Base-by-base conservation (phyloP, 1,140 invertebrate genomes). In the Euura lappo region DNA sequence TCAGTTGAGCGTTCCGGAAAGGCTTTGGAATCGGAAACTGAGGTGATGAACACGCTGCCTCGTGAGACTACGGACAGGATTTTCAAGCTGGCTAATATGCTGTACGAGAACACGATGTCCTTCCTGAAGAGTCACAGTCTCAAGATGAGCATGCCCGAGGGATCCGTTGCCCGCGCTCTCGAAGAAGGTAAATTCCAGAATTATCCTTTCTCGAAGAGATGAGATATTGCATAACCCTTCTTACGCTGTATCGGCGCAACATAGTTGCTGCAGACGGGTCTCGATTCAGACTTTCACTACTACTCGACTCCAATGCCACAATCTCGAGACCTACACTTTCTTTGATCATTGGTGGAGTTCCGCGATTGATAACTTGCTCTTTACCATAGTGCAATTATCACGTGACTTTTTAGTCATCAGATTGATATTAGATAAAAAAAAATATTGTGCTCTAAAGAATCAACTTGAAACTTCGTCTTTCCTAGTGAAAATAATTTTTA, bases 81-180 rank as follows among this genome's bases (percentile, higher is more conserved):
- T 10, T 80, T 89, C 13, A 87, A 89, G 44, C 78, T 93, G 2
- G 74, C 89, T 2, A 89, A 88, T 51, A 84, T 91, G 85, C 79
- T 92, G 43, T 85, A 90, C 45, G 88, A 91, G 68, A 88, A 89
- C 2, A 85, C 82, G 2, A 75, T 88, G 28, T 86, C 89, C 5
- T 92, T 93, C 80, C 78, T 92, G 42, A 84, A 89, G 76, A 88
- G 85, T 44, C 91, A 92, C 83, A 91, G 88, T 74, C 77, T 93
- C 76, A 91, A 91, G 80, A 79, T 93, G 74, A 90, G 90, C 79
- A 74, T 91, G 67, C 89, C 91, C 46, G 82, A 90, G 66, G 87
- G 87, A 73, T 83, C 89, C 8, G 81, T 91, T 67, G 86, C 90
- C 11, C 88, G 92, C 51, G 87, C 91, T 73, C 79, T 93, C 47